These are phyloP conservation scores for Pelodiscus sinensis DNA, from an alignment of 2,113 vertebrate species.

Conservation along the genomic window DNA sequence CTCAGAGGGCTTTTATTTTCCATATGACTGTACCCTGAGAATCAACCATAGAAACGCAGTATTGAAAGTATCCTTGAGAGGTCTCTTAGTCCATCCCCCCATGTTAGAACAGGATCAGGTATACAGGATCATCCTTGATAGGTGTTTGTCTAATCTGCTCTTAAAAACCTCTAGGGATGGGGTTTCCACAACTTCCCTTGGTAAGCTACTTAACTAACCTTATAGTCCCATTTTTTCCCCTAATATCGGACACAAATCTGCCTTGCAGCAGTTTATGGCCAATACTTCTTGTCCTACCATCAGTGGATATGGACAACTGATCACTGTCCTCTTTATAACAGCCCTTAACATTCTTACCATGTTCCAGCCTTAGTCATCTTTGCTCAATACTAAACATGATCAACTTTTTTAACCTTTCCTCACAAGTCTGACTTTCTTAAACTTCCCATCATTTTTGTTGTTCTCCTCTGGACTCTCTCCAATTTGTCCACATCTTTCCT, in stretches of 20 bases:
- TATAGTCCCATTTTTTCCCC: not conserved
- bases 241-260: not conserved
- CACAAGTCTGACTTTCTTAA: not conserved
- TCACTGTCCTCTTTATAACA: not conserved
- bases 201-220: not conserved
- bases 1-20: too few relatives aligned
- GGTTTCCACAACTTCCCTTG: not conserved
- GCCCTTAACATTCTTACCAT: not conserved
- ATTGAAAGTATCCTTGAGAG: not conserved
- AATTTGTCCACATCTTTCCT: not conserved
- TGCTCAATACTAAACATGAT: not conserved
- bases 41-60: not conserved
- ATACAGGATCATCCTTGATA: not conserved
- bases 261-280: not conserved
- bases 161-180: not conserved
- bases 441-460: not conserved
- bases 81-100: not conserved
- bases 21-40: not conserved
- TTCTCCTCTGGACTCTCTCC: not conserved
- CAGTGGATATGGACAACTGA: not conserved
- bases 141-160: not conserved
- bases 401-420: not conserved
- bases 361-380: not conserved
- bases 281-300: not conserved
- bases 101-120: not conserved